Conservation (phyloP, 2,113 vertebrate species). For the Argyrosomus japonicus region DNA sequence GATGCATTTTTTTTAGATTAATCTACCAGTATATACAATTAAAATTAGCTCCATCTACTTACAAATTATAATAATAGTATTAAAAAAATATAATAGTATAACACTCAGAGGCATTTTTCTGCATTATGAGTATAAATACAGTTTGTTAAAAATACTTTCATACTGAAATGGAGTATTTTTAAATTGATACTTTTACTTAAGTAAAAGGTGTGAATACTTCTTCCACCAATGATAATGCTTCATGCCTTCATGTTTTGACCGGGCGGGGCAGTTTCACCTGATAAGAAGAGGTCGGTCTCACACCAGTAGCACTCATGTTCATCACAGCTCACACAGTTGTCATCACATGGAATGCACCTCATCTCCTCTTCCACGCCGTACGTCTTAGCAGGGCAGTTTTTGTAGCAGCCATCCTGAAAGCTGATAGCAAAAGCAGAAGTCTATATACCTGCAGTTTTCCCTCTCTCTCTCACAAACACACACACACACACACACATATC, state of each 20-base stretch:
- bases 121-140: not conserved
- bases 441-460: not conserved
- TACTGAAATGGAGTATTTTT: not conserved
- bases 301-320: conserved; percentile 88
- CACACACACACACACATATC: conserved; percentile 4
- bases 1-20: too few species aligned
- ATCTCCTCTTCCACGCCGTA: conserved; percentile 83
- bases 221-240: not conserved
- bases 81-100: too few species aligned
- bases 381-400: conserved; percentile 89
- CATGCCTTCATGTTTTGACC: not conserved
- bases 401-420: conserved; percentile 89
- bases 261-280: conserved; percentile 76
- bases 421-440: conserved; percentile 76
- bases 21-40: too few species aligned
- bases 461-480: conserved; percentile 9
- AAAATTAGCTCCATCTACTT: too few species aligned
- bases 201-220: not conserved
- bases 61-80: too few species aligned
- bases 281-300: conserved; percentile 89
- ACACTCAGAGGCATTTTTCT: too few species aligned
- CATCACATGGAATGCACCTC: conserved; percentile 85
- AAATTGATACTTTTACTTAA: not conserved
- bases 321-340: conserved; percentile 88
- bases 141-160: not conserved